Base-by-base conservation (phyloP, 2,888 invertebrate species). In the Lochmaea capreae region DNA sequence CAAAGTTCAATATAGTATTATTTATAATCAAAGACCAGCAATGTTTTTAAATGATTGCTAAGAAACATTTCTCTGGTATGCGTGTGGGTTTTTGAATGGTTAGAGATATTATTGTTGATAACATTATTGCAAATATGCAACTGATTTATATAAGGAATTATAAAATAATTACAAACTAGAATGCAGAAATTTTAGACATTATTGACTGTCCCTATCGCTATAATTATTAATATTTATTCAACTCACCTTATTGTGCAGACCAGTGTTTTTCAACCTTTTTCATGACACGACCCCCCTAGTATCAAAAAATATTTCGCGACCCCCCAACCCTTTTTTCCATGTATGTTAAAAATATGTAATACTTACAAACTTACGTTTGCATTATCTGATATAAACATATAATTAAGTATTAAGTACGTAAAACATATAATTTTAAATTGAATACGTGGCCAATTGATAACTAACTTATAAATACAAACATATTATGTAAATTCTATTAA, bases 121-220 rank as follows among this genome's bases (percentile, higher is more conserved):
- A 18, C 10, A 54, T 54, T 54, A 54, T 54, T 54, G 54, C 18
- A 54, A 54, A 18, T 18, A 16, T 54, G 54, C 54, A 54, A 54
- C 18, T 54, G 54, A 54, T 54, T 54, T 54, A 54, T 54, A 54
- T 18, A 54, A 54, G 54, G 9, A 54, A 54, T 54, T 54, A 54
- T 54, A 10, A 54, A 54, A 18, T 54, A 18, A 54, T 54, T 54
- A 54, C 18, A 54, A 54, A 54, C 54, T 18, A 54, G 18, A 18
- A 16, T 18, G 18, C 54, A 18, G 54, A 54, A 14, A 54, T 0
- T 46, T n/a, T 18, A 54, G 8, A 54, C 52, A 16, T 16, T 54
- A 16, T 54, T 54, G n/a, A 18, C 3, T 54, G 18, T 54, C 3
- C 11, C 54, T 54, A 18, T 16, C 9, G 9, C n/a, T 54, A 3